phyloP scores from a whole-genome alignment of 2,113 vertebrate species.

The Brachyhypopomus gauderio region DNA sequence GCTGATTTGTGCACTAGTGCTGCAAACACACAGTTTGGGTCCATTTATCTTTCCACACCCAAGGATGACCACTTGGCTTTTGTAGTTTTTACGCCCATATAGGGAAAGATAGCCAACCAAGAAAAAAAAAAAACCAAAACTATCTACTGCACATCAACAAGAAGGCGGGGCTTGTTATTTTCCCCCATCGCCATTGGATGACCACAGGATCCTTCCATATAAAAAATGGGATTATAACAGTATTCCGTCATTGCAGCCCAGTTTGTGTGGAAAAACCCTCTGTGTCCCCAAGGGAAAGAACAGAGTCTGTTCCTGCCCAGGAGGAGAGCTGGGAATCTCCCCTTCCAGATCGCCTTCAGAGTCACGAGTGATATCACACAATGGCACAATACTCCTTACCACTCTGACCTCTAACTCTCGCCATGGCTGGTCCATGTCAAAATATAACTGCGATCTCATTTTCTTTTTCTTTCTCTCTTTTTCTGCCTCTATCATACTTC shows the following conservation, averaged over 20 bases:
- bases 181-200: slow-evolving; percentile 11
- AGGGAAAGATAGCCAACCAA: slow-evolving; percentile 38
- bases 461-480: slow-evolving; percentile 20
- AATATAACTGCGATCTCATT: background rate
- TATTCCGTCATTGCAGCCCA: slow-evolving; percentile 4
- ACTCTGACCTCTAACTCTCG: background rate
- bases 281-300: background rate
- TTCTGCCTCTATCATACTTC: background rate
- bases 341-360: slow-evolving; percentile 12
- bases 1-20: slow-evolving; percentile 20
- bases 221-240: slow-evolving; percentile 6
- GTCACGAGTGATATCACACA: slow-evolving; percentile 32
- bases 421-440: slow-evolving; percentile 20
- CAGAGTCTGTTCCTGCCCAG: background rate
- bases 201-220: slow-evolving; percentile 15
- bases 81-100: slow-evolving; percentile 44
- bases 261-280: slow-evolving; percentile 18
- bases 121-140: slow-evolving; percentile 23
- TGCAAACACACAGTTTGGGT: slow-evolving; percentile 17
- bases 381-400: slow-evolving; percentile 15
- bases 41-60: slow-evolving; percentile 50
- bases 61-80: slow-evolving; percentile 54
- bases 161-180: slow-evolving; percentile 13
- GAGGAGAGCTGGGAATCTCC: slow-evolving; percentile 45
- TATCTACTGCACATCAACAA: slow-evolving; percentile 38